Evolutionary conservation across 2,113 vertebrate species (phyloP).

Genomic region (Pteronura brasiliensis): DNA sequence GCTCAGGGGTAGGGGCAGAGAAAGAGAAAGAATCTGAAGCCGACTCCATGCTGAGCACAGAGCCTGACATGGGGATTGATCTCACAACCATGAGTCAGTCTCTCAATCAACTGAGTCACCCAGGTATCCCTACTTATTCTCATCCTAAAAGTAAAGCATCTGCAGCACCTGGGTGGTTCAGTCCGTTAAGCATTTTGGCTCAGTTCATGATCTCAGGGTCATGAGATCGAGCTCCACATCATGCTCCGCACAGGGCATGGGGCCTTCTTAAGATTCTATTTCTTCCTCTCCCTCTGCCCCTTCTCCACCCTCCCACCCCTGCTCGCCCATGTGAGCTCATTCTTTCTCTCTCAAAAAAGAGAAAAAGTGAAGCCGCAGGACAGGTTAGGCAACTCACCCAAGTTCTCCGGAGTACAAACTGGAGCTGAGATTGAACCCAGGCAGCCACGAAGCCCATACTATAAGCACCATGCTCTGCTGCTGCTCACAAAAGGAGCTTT

Average conservation of each 20-base stretch:
- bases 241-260: background rate
- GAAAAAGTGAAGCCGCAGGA: background rate
- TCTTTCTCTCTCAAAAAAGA: background rate
- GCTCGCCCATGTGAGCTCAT: background rate
- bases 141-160: background rate
- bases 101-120: background rate
- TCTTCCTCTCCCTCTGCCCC: background rate
- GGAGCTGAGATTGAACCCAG: background rate
- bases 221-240: background rate
- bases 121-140: background rate
- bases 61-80: background rate
- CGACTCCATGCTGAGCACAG: background rate
- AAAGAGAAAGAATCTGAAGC: background rate
- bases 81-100: background rate
- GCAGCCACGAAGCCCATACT: background rate
- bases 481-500: background rate
- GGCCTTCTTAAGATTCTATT: background rate
- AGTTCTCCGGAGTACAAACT: background rate
- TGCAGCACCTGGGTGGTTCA: background rate
- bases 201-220: background rate
- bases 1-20: background rate
- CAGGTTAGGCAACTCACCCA: background rate
- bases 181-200: background rate
- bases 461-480: background rate
- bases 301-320: background rate